phyloP scores from a whole-genome alignment of 2,113 vertebrate species.

The Dipodomys ordii region DNA sequence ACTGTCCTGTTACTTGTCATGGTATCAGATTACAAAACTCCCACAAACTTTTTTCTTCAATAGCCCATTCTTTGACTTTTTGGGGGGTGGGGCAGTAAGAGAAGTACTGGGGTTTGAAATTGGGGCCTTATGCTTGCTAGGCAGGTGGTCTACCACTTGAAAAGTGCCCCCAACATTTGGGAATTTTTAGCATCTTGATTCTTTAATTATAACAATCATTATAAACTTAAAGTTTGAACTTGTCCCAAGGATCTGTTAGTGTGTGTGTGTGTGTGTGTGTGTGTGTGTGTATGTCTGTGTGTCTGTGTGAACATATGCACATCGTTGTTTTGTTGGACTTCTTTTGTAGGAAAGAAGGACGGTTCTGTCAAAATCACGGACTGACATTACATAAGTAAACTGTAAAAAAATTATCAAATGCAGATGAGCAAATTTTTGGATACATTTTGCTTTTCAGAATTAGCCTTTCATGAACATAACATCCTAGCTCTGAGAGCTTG shows the following conservation, averaged over 20 bases:
- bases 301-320: not conserved
- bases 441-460: not conserved
- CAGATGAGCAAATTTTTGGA: not conserved
- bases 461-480: fast-evolving
- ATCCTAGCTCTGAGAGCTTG: not conserved
- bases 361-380: not conserved
- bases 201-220: slow-evolving; percentile 37
- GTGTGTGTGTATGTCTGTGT: not conserved
- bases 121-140: no score
- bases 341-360: not conserved
- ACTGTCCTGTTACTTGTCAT: not conserved
- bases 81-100: no score
- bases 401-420: slow-evolving; percentile 3
- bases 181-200: not conserved
- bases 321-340: not conserved
- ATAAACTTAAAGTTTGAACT: not conserved
- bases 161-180: no score
- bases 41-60: not conserved
- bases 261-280: no score
- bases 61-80: not conserved
- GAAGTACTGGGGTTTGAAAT: no score
- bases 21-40: not conserved
- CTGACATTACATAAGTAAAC: not conserved
- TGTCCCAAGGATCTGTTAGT: not conserved
- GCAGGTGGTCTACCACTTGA: no score